Evolutionary conservation across 2,113 vertebrate genomes (phyloP).

Genomic region (Leptobrachium leishanense): DNA sequence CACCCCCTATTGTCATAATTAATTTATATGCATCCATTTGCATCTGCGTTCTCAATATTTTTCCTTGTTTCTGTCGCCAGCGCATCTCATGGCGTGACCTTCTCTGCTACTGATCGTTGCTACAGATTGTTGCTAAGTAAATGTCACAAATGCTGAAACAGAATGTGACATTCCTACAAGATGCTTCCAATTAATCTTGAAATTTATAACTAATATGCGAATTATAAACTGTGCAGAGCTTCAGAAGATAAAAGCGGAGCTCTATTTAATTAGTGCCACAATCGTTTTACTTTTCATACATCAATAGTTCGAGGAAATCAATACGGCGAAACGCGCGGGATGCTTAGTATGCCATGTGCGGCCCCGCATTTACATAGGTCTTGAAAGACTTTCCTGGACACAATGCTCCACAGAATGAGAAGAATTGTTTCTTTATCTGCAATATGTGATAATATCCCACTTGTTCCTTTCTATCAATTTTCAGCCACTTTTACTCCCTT

Average conservation of each 20-base stretch:
- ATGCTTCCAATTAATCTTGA: conserved; percentile 6
- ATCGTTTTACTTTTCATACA: neutral
- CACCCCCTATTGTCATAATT: neutral
- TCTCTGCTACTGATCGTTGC: neutral
- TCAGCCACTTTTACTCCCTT: neutral
- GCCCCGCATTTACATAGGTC: neutral
- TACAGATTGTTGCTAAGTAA: neutral
- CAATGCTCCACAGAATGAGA: neutral
- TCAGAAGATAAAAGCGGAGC: neutral
- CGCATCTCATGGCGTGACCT: neutral
- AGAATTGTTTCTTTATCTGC: neutral
- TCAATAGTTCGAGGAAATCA: neutral
- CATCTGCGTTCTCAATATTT: neutral
- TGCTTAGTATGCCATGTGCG: neutral
- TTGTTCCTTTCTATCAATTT: neutral
- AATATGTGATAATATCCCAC: neutral
- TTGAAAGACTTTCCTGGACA: neutral
- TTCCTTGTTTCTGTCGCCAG: neutral
- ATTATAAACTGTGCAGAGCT: conserved; percentile 1
- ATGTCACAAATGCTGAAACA: neutral
- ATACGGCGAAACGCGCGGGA: neutral
- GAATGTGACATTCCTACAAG: neutral
- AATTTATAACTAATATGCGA: conserved; percentile 2
- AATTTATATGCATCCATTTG: neutral
- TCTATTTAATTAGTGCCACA: conserved; percentile 2